A percentile compares a stretch with the other conserved stretches of the same genome.
Conservation (phyloP, 2,113 vertebrate species). For the Chroicocephalus ridibundus region DNA sequence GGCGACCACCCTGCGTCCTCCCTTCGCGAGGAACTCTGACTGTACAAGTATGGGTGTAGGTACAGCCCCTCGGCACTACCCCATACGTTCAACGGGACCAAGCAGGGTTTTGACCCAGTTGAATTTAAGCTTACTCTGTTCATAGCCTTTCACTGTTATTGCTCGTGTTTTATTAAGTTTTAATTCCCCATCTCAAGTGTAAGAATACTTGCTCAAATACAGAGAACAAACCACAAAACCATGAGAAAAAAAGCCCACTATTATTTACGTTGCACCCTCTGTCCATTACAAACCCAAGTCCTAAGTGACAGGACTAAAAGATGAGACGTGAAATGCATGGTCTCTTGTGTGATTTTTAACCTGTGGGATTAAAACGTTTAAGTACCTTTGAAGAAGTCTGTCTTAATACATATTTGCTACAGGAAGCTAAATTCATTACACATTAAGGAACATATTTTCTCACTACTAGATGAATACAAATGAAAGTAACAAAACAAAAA, state of each 20-base stretch:
- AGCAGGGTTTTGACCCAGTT: neutral
- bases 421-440: neutral
- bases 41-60: neutral
- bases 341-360: neutral
- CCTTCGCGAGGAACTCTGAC: neutral
- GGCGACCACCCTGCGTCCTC: accelerated
- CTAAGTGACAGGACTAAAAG: neutral
- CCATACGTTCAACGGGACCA: neutral
- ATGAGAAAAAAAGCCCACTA: neutral
- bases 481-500: neutral
- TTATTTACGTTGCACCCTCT: neutral
- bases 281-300: neutral
- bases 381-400: neutral
- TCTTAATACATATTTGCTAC: neutral
- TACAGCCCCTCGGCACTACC: neutral
- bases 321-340: neutral
- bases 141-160: neutral
- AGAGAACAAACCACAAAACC: neutral
- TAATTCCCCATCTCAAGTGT: neutral
- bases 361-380: neutral
- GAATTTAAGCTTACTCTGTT: neutral
- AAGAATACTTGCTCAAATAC: slow-evolving; percentile 21
- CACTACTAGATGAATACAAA: neutral
- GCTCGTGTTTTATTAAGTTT: neutral
- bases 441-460: neutral